Percentiles rank a stretch among this genome's conserved stretches.
These are phyloP conservation scores for Pangasius mekongensis DNA, from an alignment of 2,797 vertebrate genomes.

Conservation along the genomic window DNA sequence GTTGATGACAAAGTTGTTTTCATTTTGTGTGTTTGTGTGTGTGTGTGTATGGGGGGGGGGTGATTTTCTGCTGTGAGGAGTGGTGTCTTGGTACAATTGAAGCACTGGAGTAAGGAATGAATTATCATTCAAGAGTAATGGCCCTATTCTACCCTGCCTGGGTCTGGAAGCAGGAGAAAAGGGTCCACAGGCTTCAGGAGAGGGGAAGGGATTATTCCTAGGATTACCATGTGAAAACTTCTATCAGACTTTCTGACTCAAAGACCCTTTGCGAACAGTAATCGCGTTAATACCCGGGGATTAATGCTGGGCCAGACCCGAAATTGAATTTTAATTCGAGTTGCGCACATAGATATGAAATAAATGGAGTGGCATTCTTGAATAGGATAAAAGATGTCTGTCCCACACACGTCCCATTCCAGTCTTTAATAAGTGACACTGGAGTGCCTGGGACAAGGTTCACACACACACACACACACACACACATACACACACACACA, in stretches of 20 bases:
- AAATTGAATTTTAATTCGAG: conserved; percentile 77
- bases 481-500: background rate
- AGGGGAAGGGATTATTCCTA: conserved; percentile 80
- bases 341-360: conserved; percentile 80
- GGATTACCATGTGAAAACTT: conserved; percentile 90
- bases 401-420: conserved; percentile 48
- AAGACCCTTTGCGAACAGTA: conserved; percentile 76
- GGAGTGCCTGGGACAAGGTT: background rate
- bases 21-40: background rate
- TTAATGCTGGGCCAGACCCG: conserved; percentile 73
- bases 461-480: conserved; percentile 2
- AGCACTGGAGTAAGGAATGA: conserved; percentile 71
- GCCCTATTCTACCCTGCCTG: conserved; percentile 62
- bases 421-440: conserved; percentile 38
- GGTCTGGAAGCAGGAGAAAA: conserved; percentile 66
- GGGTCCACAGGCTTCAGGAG: conserved; percentile 68
- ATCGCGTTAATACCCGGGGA: conserved; percentile 80
- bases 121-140: conserved; percentile 73
- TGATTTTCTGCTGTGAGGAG: conserved; percentile 62
- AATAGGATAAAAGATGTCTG: conserved; percentile 53
- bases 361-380: conserved; percentile 64
- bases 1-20: conserved; percentile 18
- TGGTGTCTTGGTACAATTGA: conserved; percentile 67
- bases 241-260: conserved; percentile 83
- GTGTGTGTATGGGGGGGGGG: conserved; percentile 32